Percentiles rank a stretch among this genome's conserved stretches.
These are phyloP conservation scores for Diplosoma virens DNA, from an alignment of 23 tunicate genomes.

Conservation along the genomic window DNA sequence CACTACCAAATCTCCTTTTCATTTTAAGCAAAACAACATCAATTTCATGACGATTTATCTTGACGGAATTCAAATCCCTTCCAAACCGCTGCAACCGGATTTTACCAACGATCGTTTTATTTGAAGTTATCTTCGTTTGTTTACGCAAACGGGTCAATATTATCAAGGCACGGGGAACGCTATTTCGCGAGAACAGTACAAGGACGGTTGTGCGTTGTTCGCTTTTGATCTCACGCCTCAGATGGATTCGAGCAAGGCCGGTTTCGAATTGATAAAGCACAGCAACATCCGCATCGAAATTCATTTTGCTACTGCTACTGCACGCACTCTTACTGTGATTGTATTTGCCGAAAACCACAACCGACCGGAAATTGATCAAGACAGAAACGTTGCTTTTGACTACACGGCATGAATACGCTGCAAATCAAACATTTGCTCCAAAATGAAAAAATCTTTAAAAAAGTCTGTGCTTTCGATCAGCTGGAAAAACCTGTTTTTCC, in stretches of 20 bases:
- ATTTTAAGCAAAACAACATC: slow-evolving; percentile 24
- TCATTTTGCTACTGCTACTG: slow-evolving; percentile 15
- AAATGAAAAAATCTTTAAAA: too few relatives aligned
- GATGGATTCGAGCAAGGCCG: not conserved
- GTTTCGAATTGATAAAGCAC: slow-evolving; percentile 26
- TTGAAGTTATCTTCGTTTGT: slow-evolving; percentile 15
- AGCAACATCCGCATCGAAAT: slow-evolving; percentile 26
- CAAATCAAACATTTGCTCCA: too few relatives aligned
- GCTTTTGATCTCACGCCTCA: slow-evolving; percentile 38
- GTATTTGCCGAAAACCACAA: slow-evolving; percentile 24
- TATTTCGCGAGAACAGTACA: slow-evolving; percentile 5
- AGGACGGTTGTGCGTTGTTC: slow-evolving; percentile 19
- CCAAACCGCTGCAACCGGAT: slow-evolving; percentile 2
- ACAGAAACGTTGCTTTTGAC: too few relatives aligned
- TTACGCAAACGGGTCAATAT: not conserved
- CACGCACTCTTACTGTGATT: slow-evolving; percentile 9
- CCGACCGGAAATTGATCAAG: too few relatives aligned
- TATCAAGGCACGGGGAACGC: slow-evolving; percentile 6
- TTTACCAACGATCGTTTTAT: not conserved
- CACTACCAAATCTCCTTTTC: not conserved
- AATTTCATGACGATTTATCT: slow-evolving; percentile 4
- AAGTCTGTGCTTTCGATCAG: too few relatives aligned
- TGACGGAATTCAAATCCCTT: slow-evolving; percentile 24
- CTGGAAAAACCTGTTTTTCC: too few relatives aligned
- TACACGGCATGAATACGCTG: too few relatives aligned